phyloP scores from a whole-genome alignment of 2,113 vertebrate genomes.

The Neoarius graeffei region DNA sequence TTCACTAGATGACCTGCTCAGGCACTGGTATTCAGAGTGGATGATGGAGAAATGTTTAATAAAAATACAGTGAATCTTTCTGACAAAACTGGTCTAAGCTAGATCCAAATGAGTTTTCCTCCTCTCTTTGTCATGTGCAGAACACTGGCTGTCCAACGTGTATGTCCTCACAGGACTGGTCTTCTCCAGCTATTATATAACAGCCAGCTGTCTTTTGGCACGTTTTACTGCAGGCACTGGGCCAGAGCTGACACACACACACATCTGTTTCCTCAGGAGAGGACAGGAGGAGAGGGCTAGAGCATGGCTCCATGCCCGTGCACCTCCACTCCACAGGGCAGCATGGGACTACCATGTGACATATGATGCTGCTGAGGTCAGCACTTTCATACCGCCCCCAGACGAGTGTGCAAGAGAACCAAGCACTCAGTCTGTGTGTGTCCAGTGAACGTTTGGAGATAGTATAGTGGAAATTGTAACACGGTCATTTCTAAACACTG shows the following conservation, averaged over 20 bases:
- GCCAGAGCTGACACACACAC: constrained; percentile 48
- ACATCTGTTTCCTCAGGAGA: constrained; percentile 58
- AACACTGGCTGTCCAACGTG: constrained; percentile 7
- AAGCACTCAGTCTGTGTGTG: background rate
- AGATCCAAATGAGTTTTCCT: background rate
- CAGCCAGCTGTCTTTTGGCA: constrained; percentile 58
- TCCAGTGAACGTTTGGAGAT: background rate
- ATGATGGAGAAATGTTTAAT: constrained; percentile 5
- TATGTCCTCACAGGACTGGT: constrained; percentile 17
- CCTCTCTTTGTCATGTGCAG: constrained; percentile 11
- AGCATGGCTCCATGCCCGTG: constrained; percentile 6
- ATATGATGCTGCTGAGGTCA: constrained; percentile 1
- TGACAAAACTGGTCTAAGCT: background rate
- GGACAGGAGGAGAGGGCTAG: background rate
- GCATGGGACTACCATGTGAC: background rate
- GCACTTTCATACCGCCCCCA: background rate
- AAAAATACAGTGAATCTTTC: background rate
- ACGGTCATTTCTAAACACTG: background rate
- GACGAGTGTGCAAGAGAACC: background rate
- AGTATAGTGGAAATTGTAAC: background rate
- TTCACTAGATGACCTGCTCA: background rate
- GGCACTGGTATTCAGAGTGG: background rate
- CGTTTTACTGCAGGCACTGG: constrained; percentile 30
- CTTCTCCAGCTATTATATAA: constrained; percentile 54
- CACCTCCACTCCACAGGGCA: constrained; percentile 4